Evolutionary conservation across 2,113 vertebrate genomes (phyloP).

Genomic region (Aplodontia rufa): DNA sequence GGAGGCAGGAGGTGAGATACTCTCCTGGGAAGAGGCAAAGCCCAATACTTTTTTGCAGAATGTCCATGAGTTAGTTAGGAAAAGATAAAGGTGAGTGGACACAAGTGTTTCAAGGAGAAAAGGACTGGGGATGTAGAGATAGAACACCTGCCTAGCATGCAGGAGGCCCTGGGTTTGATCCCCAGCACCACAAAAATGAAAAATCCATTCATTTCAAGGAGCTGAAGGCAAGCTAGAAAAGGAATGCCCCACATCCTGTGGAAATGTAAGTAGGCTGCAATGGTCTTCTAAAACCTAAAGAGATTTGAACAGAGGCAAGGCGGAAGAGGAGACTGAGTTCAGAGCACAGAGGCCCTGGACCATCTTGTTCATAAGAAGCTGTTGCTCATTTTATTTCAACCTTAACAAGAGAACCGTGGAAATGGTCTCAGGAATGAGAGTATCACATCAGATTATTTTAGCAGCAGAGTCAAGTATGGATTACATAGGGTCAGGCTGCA

Average conservation of each 20-base stretch:
- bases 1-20: neutral
- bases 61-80: neutral
- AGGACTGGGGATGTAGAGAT: neutral
- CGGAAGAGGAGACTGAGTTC: neutral
- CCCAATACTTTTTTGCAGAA: neutral
- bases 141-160: neutral
- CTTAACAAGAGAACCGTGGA: neutral
- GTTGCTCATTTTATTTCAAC: neutral
- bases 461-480: neutral
- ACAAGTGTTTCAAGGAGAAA: neutral
- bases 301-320: neutral
- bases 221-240: neutral
- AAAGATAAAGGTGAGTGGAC: neutral
- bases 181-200: neutral
- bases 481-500: neutral
- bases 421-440: neutral
- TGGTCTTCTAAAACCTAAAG: neutral
- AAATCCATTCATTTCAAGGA: neutral
- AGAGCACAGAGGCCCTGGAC: neutral
- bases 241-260: fast-evolving
- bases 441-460: conserved; percentile 25
- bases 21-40: neutral
- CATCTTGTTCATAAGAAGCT: neutral
- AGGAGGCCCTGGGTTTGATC: no score
- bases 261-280: neutral